A percentile compares a stretch with the other conserved stretches of the same genome.
phyloP scores from a whole-genome alignment of 2,888 invertebrate genomes.

The Acronicta psi region DNA sequence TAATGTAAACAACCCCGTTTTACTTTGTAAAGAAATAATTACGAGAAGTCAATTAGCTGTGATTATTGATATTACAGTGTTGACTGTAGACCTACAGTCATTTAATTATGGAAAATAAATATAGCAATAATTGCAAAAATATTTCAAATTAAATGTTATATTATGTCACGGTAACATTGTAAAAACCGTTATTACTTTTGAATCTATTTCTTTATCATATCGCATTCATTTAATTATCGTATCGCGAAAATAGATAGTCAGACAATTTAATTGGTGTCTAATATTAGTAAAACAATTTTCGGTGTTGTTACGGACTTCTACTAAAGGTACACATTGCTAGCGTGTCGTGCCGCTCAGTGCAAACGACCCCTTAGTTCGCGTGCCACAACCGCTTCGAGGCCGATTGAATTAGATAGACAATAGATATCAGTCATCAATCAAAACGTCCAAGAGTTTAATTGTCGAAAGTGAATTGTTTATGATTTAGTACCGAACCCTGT shows the following conservation, averaged over 20 bases:
- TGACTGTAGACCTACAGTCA: conserved; percentile 7
- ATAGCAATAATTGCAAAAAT: no score
- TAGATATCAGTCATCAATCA: conserved; percentile 80
- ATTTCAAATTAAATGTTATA: no score
- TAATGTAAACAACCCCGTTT: conserved; percentile 59
- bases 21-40: conserved; percentile 50
- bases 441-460: conserved; percentile 68
- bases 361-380: conserved; percentile 73
- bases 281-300: conserved; percentile 13
- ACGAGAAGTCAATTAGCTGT: conserved; percentile 43
- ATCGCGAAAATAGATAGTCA: conserved; percentile 11
- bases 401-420: conserved; percentile 80
- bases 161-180: no score
- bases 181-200: no score
- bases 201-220: no score
- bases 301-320: conserved; percentile 24
- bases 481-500: conserved; percentile 31
- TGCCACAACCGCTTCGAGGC: conserved; percentile 68
- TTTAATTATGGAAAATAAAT: conserved; percentile 16
- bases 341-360: conserved; percentile 67
- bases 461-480: conserved; percentile 61
- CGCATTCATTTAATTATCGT: conserved; percentile 22
- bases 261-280: conserved; percentile 30
- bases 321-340: conserved; percentile 44
- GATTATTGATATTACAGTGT: conserved; percentile 53